phyloP scores from a whole-genome alignment of 2,797 vertebrate species.

The Pseudomugil tenellus region DNA sequence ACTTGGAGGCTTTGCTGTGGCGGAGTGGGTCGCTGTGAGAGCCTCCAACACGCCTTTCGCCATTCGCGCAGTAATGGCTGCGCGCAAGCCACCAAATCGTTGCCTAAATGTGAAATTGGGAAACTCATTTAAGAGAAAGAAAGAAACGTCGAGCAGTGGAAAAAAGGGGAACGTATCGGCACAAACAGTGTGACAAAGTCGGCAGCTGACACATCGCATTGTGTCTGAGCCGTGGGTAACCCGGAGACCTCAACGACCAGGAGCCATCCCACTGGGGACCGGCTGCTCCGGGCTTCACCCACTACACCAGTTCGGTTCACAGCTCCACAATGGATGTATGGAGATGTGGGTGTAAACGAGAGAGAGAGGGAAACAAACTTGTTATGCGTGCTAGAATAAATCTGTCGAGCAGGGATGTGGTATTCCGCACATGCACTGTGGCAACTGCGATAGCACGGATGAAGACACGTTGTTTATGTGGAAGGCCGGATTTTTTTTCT shows the following conservation, averaged over 20 bases:
- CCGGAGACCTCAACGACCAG: conserved; percentile 72
- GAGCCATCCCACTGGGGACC: conserved; percentile 73
- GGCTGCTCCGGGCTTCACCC: conserved; percentile 59
- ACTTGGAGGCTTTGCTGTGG: conserved; percentile 48
- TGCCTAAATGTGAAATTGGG: conserved; percentile 65
- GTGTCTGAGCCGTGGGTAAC: conserved; percentile 71
- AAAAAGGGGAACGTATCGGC: conserved; percentile 18
- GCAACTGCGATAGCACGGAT: conserved; percentile 59
- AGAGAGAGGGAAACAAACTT: conserved; percentile 41
- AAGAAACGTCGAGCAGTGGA: conserved; percentile 35
- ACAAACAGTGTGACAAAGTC: conserved; percentile 56
- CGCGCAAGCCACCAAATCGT: conserved; percentile 58
- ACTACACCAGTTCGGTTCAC: conserved; percentile 59
- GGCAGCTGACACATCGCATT: conserved; percentile 76
- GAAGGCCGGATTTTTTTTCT: conserved; percentile 48
- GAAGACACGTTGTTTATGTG: conserved; percentile 65
- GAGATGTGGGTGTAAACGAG: conserved; percentile 19
- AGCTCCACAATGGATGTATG: conserved; percentile 40
- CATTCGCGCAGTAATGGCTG: conserved; percentile 75
- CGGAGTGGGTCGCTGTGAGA: conserved; percentile 58
- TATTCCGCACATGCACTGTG: conserved; percentile 54
- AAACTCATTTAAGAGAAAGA: conserved; percentile 19
- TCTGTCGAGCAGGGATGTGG: conserved; percentile 27
- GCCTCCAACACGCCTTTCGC: conserved; percentile 68
- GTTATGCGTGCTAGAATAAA: conserved; percentile 35